Conservation (phyloP, 2,113 vertebrate species). For the Lampris megalopsis region DNA sequence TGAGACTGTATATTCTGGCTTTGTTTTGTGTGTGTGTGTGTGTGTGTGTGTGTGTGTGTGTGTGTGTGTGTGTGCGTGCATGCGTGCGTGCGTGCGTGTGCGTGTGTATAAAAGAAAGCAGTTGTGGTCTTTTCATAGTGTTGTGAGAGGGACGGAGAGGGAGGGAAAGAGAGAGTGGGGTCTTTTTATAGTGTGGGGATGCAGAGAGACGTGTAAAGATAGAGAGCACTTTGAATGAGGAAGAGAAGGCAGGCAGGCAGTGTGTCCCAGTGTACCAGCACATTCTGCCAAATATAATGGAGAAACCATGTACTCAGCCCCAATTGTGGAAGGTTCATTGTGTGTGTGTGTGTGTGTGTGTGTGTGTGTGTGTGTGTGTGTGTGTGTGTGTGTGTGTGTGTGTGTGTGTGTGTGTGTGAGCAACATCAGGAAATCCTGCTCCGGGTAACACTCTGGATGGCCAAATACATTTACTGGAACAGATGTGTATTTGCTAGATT, state of each 20-base stretch:
- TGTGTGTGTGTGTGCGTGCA: not conserved
- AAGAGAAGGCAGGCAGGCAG: not conserved
- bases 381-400: constrained; percentile 24
- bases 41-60: not conserved
- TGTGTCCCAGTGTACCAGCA: constrained; percentile 27
- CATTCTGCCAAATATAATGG: constrained; percentile 33
- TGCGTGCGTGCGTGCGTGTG: not conserved
- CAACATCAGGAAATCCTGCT: constrained; percentile 71
- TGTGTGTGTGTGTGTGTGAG: constrained; percentile 15
- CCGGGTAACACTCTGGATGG: constrained; percentile 34
- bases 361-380: constrained; percentile 10
- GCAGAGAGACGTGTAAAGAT: constrained; percentile 14
- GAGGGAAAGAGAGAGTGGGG: not conserved
- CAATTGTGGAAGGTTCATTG: constrained; percentile 48
- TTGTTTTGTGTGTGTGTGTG: constrained; percentile 10
- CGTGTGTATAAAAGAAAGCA: not conserved
- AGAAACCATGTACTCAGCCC: constrained; percentile 27
- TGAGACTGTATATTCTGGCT: constrained; percentile 28
- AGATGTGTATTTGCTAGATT: not conserved
- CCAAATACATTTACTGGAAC: constrained; percentile 46
- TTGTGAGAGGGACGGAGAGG: not conserved
- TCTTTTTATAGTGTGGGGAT: constrained; percentile 14
- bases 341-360: constrained; percentile 45
- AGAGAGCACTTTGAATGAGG: not conserved
- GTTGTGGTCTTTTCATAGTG: constrained; percentile 32